Evolutionary conservation across 53 echinoderm and acorn worm species (phyloP).

Genomic region (Patiria pectinifera): DNA sequence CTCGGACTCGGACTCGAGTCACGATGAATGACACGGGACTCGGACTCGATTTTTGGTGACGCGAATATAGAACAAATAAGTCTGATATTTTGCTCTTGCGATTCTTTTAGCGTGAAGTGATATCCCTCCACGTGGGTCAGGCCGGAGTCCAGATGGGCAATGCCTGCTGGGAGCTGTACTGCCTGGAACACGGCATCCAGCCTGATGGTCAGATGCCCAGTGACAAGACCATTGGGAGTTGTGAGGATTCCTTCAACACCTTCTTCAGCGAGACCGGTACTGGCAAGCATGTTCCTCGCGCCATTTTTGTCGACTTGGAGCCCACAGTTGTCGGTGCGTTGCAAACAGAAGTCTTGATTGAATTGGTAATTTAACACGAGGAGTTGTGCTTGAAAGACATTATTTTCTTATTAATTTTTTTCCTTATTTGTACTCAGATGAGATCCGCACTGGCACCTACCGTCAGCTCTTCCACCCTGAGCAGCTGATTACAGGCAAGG

Average conservation of each 20-base stretch:
- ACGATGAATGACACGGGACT: too few relatives aligned
- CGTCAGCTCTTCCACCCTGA: slow-evolving; percentile 95
- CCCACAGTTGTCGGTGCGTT: slow-evolving; percentile 55
- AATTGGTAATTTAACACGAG: neutral
- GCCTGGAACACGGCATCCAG: slow-evolving; percentile 91
- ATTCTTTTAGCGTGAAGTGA: slow-evolving; percentile 57
- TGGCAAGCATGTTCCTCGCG: slow-evolving; percentile 60
- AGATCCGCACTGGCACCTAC: slow-evolving; percentile 77
- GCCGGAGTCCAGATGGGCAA: slow-evolving; percentile 94
- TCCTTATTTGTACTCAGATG: slow-evolving; percentile 59
- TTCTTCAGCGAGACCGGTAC: slow-evolving; percentile 66
- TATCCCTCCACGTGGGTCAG: slow-evolving; percentile 89
- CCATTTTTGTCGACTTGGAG: slow-evolving; percentile 57
- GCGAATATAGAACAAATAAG: too few relatives aligned
- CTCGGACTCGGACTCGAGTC: too few relatives aligned
- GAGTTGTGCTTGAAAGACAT: neutral
- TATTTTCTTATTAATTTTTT: neutral
- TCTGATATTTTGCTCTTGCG: neutral
- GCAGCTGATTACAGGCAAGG: slow-evolving; percentile 93
- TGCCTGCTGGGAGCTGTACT: slow-evolving; percentile 96
- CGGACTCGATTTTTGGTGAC: too few relatives aligned
- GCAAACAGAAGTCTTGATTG: neutral
- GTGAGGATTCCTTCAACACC: slow-evolving; percentile 65
- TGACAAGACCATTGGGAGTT: slow-evolving; percentile 78
- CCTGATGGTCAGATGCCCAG: slow-evolving; percentile 94